phyloP scores from a whole-genome alignment of 2,113 vertebrate species.

The Taxidea taxus region DNA sequence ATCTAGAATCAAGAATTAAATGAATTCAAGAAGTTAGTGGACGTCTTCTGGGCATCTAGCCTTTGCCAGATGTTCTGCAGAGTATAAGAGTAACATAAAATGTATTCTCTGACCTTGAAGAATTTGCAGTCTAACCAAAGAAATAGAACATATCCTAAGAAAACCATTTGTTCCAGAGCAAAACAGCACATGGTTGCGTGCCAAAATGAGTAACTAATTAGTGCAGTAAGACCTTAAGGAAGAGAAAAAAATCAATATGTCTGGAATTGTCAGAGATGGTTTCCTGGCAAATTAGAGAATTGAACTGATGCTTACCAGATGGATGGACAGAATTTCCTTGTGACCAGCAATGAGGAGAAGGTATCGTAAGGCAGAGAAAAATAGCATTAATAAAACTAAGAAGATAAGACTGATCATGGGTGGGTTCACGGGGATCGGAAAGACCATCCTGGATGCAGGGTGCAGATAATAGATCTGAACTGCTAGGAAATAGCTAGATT shows the following conservation, averaged over 20 bases:
- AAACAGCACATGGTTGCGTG: not conserved
- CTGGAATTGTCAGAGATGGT: not conserved
- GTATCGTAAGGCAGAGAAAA: not conserved
- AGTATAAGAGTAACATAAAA: not conserved
- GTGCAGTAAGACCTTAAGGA: not conserved
- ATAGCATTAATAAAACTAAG: not conserved
- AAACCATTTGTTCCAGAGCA: not conserved
- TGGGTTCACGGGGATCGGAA: not conserved
- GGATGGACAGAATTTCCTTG: not conserved
- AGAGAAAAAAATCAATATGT: not conserved
- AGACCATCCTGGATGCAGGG: not conserved
- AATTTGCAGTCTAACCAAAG: not conserved
- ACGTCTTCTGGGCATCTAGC: not conserved
- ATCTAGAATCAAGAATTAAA: not conserved
- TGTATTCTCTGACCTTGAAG: not conserved
- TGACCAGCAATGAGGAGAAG: not conserved
- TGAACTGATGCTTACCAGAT: not conserved
- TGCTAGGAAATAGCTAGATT: not conserved
- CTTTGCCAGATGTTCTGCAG: not conserved
- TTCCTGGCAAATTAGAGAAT: not conserved
- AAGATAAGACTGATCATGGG: not conserved
- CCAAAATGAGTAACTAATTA: constrained; percentile 15
- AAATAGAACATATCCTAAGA: not conserved
- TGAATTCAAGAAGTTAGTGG: not conserved
- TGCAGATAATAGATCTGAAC: not conserved